Conservation (phyloP, 2,888 invertebrate species). For the Erebia ligea region DNA sequence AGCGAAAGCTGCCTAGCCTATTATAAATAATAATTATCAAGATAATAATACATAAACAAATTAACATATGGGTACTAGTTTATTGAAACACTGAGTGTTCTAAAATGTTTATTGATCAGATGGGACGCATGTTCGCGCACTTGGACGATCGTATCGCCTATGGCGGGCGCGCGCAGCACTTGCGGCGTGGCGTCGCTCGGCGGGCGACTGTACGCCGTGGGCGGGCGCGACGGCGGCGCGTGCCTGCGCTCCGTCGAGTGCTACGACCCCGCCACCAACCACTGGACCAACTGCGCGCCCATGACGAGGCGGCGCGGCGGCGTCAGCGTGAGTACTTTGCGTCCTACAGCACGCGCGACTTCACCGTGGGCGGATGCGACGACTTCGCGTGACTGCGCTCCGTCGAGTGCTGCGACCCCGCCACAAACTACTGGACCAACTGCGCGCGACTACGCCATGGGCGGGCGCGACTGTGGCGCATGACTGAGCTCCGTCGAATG, state of each 20-base stretch:
- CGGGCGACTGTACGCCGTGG: conserved; percentile 94
- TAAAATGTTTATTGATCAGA: conserved; percentile 58
- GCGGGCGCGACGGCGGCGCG: conserved; percentile 95
- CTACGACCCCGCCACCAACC: conserved; percentile 88
- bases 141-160: conserved; percentile 95
- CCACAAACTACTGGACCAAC: conserved; percentile 89
- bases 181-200: conserved; percentile 95
- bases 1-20: too few relatives aligned
- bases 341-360: conserved; percentile 90
- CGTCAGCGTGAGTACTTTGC: conserved; percentile 87
- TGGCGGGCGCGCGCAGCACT: conserved; percentile 94
- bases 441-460: conserved; percentile 95
- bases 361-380: conserved; percentile 89
- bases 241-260: conserved; percentile 96
- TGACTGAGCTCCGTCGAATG: conserved; percentile 96
- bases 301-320: conserved; percentile 94
- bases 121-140: conserved; percentile 95
- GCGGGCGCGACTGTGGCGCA: conserved; percentile 86
- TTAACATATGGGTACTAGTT: neutral
- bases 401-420: conserved; percentile 93
- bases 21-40: too few relatives aligned
- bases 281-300: conserved; percentile 92
- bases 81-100: neutral
- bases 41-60: too few relatives aligned
- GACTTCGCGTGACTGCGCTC: conserved; percentile 95